A percentile compares a stretch with the other conserved stretches of the same genome.
Conservation (phyloP, 2,113 vertebrate genomes). For the Periophthalmodon schlosseri region DNA sequence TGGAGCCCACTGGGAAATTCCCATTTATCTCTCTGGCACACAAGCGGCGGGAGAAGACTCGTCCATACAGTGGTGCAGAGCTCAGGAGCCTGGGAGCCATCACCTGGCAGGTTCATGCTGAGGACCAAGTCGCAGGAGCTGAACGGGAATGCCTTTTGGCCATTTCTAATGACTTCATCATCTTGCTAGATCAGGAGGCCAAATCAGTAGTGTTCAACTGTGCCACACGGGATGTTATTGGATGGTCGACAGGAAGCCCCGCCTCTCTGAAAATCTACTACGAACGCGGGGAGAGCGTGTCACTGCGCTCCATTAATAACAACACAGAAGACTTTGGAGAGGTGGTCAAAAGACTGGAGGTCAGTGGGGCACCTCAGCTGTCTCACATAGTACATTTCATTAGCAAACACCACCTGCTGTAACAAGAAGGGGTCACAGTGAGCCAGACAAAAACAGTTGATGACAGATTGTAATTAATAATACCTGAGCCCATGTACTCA, state of each 20-base stretch:
- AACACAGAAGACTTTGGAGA: constrained; percentile 92
- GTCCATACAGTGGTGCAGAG: constrained; percentile 88
- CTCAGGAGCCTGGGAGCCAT: constrained; percentile 89
- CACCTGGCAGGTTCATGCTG: constrained; percentile 88
- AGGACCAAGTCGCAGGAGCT: constrained; percentile 89
- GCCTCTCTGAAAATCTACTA: constrained; percentile 93
- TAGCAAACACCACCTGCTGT: constrained; percentile 31
- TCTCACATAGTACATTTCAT: constrained; percentile 20
- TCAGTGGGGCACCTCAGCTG: constrained; percentile 68
- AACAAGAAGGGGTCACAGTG: not conserved
- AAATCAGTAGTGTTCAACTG: constrained; percentile 93
- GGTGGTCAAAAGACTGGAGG: constrained; percentile 93
- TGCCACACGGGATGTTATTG: constrained; percentile 91
- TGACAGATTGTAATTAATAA: constrained; percentile 18
- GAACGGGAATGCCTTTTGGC: constrained; percentile 90
- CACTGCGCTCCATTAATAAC: constrained; percentile 88
- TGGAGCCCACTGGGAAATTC: constrained; percentile 93
- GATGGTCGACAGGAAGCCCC: constrained; percentile 90
- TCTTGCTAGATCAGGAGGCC: constrained; percentile 90
- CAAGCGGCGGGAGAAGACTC: constrained; percentile 90
- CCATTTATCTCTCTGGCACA: constrained; percentile 95
- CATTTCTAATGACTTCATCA: constrained; percentile 90
- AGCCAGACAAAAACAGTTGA: not conserved
- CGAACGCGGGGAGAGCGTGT: constrained; percentile 91
- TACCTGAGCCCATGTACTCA: not conserved